Conservation (phyloP, 2,888 invertebrate species). For the Tuberolachnus salignus region DNA sequence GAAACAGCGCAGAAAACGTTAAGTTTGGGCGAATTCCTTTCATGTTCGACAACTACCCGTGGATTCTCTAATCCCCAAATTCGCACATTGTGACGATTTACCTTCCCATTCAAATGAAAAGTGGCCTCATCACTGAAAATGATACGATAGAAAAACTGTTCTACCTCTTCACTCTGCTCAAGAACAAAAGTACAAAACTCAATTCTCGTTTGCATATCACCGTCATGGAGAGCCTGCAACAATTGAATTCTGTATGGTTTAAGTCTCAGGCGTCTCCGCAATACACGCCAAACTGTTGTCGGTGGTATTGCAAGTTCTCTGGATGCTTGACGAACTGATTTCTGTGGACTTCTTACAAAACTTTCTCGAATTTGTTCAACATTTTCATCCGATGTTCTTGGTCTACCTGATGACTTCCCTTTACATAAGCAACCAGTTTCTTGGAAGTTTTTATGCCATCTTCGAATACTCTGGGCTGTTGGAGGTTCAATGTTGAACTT, state of each 20-base stretch:
- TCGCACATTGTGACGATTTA: not conserved
- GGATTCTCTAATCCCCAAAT: not conserved
- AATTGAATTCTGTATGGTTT: not conserved
- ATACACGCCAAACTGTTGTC: not conserved
- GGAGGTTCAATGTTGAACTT: not conserved
- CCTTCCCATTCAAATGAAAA: not conserved
- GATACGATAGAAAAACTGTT: too few species aligned
- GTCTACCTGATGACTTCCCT: not conserved
- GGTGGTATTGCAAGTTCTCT: not conserved
- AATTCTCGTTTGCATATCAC: not conserved
- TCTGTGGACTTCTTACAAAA: not conserved
- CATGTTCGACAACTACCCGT: not conserved
- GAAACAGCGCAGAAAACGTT: constrained; percentile 3
- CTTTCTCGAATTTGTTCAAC: not conserved
- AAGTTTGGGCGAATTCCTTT: not conserved
- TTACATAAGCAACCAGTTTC: not conserved
- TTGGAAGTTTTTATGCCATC: constrained; percentile 5
- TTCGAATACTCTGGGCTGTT: constrained; percentile 1
- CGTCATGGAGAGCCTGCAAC: not conserved
- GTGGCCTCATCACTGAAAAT: not conserved
- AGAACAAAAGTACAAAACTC: not conserved
- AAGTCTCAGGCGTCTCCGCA: too few species aligned
- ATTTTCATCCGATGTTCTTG: not conserved
- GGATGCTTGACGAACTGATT: not conserved
- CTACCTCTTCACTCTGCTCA: too few species aligned